phyloP scores from a whole-genome alignment of 64 coral and sea anemone genomes.

The Hydrozoanthus tunicans region DNA sequence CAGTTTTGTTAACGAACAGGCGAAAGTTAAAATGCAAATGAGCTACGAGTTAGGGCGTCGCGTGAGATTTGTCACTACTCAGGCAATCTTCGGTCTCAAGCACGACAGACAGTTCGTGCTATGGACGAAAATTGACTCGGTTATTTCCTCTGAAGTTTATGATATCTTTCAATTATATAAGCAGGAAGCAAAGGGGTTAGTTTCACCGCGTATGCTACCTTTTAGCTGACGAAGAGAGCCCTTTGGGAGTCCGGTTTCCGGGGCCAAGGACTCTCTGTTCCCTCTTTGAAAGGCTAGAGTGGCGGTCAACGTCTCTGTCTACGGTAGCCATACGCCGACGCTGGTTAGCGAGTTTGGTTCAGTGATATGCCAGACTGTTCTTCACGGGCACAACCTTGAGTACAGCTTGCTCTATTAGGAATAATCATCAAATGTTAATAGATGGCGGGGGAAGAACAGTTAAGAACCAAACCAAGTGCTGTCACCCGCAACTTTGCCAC shows the following conservation, averaged over 20 bases:
- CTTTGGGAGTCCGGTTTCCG: slow-evolving; percentile 29
- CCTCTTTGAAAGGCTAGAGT: slow-evolving; percentile 45
- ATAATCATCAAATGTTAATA: slow-evolving; percentile 47
- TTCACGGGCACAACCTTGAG: slow-evolving; percentile 2
- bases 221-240: slow-evolving; percentile 57
- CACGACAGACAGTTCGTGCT: not conserved
- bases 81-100: not conserved
- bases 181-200: not conserved
- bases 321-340: slow-evolving; percentile 12
- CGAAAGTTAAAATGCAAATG: slow-evolving; percentile 66
- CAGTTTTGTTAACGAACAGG: slow-evolving; percentile 45
- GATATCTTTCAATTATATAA: not conserved
- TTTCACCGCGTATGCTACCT: slow-evolving; percentile 17
- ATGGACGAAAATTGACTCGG: not conserved
- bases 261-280: slow-evolving; percentile 39
- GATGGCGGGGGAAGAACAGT: slow-evolving; percentile 6
- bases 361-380: slow-evolving; percentile 26
- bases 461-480: not conserved
- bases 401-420: slow-evolving; percentile 32
- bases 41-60: slow-evolving; percentile 46
- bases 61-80: slow-evolving; percentile 37
- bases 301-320: slow-evolving; percentile 11
- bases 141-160: not conserved
- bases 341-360: not conserved
- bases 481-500: slow-evolving; percentile 1